Base-by-base conservation (phyloP, 2,888 invertebrate genomes). In the Andricus curvator region DNA sequence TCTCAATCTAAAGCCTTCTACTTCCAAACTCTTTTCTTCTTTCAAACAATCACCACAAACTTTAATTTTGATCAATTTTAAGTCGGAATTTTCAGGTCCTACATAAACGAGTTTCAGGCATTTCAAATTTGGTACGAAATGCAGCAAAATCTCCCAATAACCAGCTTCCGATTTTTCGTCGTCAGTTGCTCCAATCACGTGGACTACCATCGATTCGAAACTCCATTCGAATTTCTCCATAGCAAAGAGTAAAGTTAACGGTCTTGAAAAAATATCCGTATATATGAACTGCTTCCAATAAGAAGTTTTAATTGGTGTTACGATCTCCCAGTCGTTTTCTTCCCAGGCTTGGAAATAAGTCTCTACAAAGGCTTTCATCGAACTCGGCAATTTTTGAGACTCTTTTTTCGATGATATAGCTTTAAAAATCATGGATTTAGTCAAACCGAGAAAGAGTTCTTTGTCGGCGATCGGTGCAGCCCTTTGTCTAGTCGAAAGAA, bases 61-160 rank as follows among this genome's bases (percentile, higher is more conserved):
- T 44, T 81, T 60, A 17, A 79, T 29, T 1, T 67, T 33, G 15
- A 82, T 4, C 11, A 60, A 77, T 25, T 78, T 78, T 70, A 48
- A 41, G 37, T 48, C 76, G 22, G 62, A 62, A 62, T 25, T 62
- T 11, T 91, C 89, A 4, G 90, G 90, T 3, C 91, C 90, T 62
- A 91, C 84, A 56, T 91, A 85, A 64, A 88, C 56, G 33, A 91
- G 65, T 15, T 79, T 78, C 22, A 88, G n/a, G 15, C 65, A 78
- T 37, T 37, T 85, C n/a, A 89, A 64, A 25, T 81, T 51, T 13
- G 85, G 83, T 25, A 89, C 51, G 85, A 88, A 88, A 82, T 92
- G 91, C 4, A 90, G 84, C 11, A 92, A 64, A 37, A 88, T 85
- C 84, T 91, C 90, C 88, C 90, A 90, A 76, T 84, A 78, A 44